Conservation (phyloP, 2,888 invertebrate species). For the Geophilus truncorum region DNA sequence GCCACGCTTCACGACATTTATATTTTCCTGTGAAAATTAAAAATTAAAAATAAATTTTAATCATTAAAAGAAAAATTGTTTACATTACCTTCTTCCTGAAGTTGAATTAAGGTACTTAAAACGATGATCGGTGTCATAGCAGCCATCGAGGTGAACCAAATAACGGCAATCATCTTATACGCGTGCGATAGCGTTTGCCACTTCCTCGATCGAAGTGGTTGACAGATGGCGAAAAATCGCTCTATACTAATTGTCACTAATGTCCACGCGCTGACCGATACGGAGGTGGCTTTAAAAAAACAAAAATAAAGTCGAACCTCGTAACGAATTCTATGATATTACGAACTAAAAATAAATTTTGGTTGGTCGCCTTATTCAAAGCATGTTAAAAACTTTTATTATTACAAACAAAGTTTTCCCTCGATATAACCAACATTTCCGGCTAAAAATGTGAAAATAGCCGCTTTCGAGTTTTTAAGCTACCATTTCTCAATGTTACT, state of each 20-base stretch:
- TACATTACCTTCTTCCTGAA: slow-evolving; percentile 49
- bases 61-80: too few relatives aligned
- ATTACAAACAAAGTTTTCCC: too few relatives aligned
- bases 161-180: slow-evolving; percentile 68
- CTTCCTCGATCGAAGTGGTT: slow-evolving; percentile 71
- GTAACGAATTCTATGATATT: too few relatives aligned
- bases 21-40: slow-evolving; percentile 13
- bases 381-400: too few relatives aligned
- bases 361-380: too few relatives aligned
- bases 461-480: too few relatives aligned
- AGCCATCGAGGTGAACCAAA: slow-evolving; percentile 64
- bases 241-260: slow-evolving; percentile 77
- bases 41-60: too few relatives aligned
- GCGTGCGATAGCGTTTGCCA: slow-evolving; percentile 82
- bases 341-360: too few relatives aligned
- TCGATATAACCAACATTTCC: too few relatives aligned
- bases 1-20: slow-evolving; percentile 70
- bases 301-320: too few relatives aligned
- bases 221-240: slow-evolving; percentile 78
- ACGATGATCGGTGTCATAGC: slow-evolving; percentile 65
- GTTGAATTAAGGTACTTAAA: slow-evolving; percentile 60
- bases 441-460: too few relatives aligned
- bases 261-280: slow-evolving; percentile 77
- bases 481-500: too few relatives aligned
- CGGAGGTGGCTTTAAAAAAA: slow-evolving; percentile 66